Base-by-base conservation (phyloP, 1,140 invertebrate species). In the Tigriopus japonicus region DNA sequence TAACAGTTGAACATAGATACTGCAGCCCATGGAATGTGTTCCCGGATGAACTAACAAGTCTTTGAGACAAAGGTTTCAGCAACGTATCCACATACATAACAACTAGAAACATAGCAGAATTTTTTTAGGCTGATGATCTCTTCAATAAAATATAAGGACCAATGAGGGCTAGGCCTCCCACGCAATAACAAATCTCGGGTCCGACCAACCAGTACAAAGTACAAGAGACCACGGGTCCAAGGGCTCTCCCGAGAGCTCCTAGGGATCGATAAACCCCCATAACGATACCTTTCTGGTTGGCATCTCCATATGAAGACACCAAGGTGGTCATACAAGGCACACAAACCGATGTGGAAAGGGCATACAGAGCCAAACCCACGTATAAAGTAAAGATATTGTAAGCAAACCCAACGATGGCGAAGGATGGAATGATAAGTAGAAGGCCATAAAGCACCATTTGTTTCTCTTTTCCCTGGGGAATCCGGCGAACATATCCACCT, bases 201-300 rank as follows among this genome's bases (percentile, higher is more conserved):
- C 69, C 69, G 21, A 66, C 63, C 15, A 60, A 56, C 67, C 69
- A 70, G 62, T 69, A 70, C 13, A 66, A 52, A 45, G 62, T 63
- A 0, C 87, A 87, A 45, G 86, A 83, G n/a, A 90, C 67, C 52
- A 96, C 73, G 7, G 93, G 93, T 17, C 93, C 93, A 40, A 89
- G 69, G n/a, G 88, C 89, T 66, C 93, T 75, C 24, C 92, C 91
- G 17, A 98, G 74, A 10, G 92, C 87, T 15, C 93, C 93, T 15
- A 98, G 73, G 1, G 92, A 96, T 64, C 94, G 75, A 69, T 96
- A 91, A 64, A 90, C 87, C 6, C 94, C 94, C 65, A 95, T 81
- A 60, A 93, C 83, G 9, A 83, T 82, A 17, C 94, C 94, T 70
- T 95, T 94, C 68, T 94, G 86, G 68, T 84, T 80, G 58, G 77